Base-by-base conservation (phyloP, 92 coral and sea anemone species). In the Epizoanthus illoricatus region DNA sequence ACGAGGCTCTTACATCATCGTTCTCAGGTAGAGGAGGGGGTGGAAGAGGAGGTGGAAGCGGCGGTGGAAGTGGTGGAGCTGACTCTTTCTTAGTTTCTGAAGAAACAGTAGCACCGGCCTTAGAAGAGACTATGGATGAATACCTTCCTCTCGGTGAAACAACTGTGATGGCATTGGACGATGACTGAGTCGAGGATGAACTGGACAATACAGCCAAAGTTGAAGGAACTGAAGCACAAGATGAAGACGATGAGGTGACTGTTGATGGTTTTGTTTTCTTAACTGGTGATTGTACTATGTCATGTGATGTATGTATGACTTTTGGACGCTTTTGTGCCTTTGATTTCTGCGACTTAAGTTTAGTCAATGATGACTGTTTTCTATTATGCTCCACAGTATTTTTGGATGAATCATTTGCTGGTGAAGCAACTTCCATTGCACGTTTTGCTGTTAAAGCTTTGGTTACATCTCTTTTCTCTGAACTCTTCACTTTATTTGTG, bases 21-120 rank as follows among this genome's bases (percentile, higher is more conserved):
- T 68, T 61, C 47, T 78, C 62, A 16, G 82, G 82, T 16, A 23
- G 82, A 24, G 71, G 82, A 63, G 82, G 82, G 6, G 82, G 72
- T 62, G 82, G 71, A 21, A 63, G 71, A 36, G 82, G 59, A 10
- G 82, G 82, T 5, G 82, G 71, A 64, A 78, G 82, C 4, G 82
- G 82, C 9, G 82, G 71, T 20, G 82, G 82, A 41, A 78, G 52
- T 42, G 82, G 82, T 11, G 82, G 82, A n/a, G 10, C 2, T 10
- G 15, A 57, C 24, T 78, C 54, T 24, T 63, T 61, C 36, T 19
- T 39, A 60, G 69, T 5, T 20, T 40, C 59, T 17, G 42, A 24
- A 64, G 69, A 20, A 64, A 11, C 40, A 64, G 15, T 5, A 61
- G 54, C 15, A 36, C 65, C 57, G 4, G 55, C 21, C 43, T 64